Percentiles rank a stretch among this genome's conserved stretches.
These are phyloP conservation scores for Sebastes diaconus DNA, from an alignment of 2,797 vertebrate species.

Conservation along the genomic window DNA sequence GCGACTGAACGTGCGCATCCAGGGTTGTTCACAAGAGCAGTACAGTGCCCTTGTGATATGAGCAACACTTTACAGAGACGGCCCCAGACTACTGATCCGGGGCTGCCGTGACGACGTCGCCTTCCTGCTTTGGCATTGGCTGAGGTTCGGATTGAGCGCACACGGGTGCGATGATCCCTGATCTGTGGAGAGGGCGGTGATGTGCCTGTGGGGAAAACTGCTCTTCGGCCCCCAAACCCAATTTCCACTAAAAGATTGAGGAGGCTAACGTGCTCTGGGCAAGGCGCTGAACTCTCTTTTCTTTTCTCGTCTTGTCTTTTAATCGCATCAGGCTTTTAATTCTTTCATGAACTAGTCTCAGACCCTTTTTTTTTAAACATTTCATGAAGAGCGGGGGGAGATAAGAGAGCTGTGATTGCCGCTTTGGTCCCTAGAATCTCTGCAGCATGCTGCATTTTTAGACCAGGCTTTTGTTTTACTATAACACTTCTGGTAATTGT, in stretches of 20 bases:
- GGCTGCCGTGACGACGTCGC: slow-evolving; percentile 3
- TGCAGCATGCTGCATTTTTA: neutral
- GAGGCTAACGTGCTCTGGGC: slow-evolving; percentile 52
- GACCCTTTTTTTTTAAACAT: slow-evolving; percentile 49
- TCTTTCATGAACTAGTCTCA: slow-evolving; percentile 69
- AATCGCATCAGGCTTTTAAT: slow-evolving; percentile 74
- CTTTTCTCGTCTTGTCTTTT: slow-evolving; percentile 59
- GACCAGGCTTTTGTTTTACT: slow-evolving; percentile 27
- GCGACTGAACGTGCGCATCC: slow-evolving; percentile 24
- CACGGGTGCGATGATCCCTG: slow-evolving; percentile 40
- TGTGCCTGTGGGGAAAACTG: slow-evolving; percentile 35
- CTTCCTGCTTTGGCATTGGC: slow-evolving; percentile 26
- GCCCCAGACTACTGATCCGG: slow-evolving; percentile 42
- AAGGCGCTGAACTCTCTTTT: slow-evolving; percentile 32
- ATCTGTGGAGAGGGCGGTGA: slow-evolving; percentile 50
- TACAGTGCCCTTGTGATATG: slow-evolving; percentile 29
- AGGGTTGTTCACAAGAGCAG: slow-evolving; percentile 35
- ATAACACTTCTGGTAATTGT: slow-evolving; percentile 22
- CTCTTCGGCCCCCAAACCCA: slow-evolving; percentile 47
- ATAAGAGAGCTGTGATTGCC: slow-evolving; percentile 31
- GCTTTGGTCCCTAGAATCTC: slow-evolving; percentile 7
- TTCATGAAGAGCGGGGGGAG: slow-evolving; percentile 48
- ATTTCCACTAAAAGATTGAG: slow-evolving; percentile 71
- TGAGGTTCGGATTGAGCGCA: slow-evolving; percentile 8
- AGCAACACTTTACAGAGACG: slow-evolving; percentile 35